phyloP scores from a whole-genome alignment of 2,113 vertebrate species.

The Microtus richardsoni region DNA sequence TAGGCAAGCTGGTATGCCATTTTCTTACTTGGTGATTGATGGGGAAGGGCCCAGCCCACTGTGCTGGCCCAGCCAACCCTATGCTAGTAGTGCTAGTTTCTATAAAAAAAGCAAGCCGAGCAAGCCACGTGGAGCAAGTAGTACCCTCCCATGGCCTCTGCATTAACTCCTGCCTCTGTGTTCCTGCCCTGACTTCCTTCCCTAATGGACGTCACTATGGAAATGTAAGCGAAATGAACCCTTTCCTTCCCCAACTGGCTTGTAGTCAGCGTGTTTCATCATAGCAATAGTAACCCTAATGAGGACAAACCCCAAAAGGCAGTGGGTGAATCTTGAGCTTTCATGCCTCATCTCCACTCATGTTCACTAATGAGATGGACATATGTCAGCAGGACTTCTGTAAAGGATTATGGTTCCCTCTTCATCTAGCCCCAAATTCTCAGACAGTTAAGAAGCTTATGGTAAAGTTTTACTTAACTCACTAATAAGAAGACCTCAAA shows the following conservation, averaged over 20 bases:
- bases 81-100: neutral
- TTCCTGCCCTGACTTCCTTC: neutral
- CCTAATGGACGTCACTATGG: neutral
- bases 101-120: neutral
- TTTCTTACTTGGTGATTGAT: neutral
- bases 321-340: neutral
- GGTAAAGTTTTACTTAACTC: neutral
- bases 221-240: neutral
- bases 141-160: neutral
- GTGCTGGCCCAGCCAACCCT: neutral
- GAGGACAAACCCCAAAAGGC: neutral
- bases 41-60: neutral
- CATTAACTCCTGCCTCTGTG: neutral
- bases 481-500: neutral
- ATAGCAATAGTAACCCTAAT: neutral
- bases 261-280: neutral
- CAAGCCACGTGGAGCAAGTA: neutral
- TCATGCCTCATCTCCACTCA: neutral
- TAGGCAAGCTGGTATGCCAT: neutral
- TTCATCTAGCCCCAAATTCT: neutral
- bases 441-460: neutral
- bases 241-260: neutral
- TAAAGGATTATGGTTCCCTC: neutral
- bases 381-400: neutral
- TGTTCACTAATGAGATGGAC: neutral